Conservation (phyloP, 2,888 invertebrate species). For the Phyto melanocephala region DNA sequence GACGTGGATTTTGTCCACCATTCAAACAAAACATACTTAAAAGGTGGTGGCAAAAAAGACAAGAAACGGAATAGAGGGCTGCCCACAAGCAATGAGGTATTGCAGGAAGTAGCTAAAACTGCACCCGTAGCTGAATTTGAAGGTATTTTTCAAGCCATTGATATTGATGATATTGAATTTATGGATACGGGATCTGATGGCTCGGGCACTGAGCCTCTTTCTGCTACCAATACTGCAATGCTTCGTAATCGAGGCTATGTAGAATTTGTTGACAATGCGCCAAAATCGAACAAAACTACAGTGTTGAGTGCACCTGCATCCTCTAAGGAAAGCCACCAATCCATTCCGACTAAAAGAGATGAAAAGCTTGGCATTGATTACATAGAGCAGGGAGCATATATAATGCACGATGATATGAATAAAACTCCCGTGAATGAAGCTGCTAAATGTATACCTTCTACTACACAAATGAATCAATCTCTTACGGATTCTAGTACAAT, state of each 20-base stretch:
- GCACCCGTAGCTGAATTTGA: constrained; percentile 76
- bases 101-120: constrained; percentile 70
- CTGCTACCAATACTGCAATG: constrained; percentile 80
- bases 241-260: constrained; percentile 84
- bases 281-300: constrained; percentile 45
- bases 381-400: constrained; percentile 80
- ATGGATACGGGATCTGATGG: constrained; percentile 92
- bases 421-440: constrained; percentile 79
- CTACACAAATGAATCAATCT: constrained; percentile 71
- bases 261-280: constrained; percentile 81
- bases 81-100: constrained; percentile 71
- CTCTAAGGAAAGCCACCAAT: constrained; percentile 29
- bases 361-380: constrained; percentile 81
- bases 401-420: constrained; percentile 71
- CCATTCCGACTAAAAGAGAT: constrained; percentile 71
- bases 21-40: constrained; percentile 79
- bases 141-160: constrained; percentile 79
- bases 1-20: constrained; percentile 83
- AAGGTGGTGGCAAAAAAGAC: constrained; percentile 76
- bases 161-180: constrained; percentile 89
- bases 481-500: constrained; percentile 74
- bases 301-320: not conserved
- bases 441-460: constrained; percentile 33
- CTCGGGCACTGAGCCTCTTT: constrained; percentile 84
- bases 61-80: constrained; percentile 72